Conservation (phyloP, 1,140 invertebrate species). For the Archegozetes longisetosus region DNA sequence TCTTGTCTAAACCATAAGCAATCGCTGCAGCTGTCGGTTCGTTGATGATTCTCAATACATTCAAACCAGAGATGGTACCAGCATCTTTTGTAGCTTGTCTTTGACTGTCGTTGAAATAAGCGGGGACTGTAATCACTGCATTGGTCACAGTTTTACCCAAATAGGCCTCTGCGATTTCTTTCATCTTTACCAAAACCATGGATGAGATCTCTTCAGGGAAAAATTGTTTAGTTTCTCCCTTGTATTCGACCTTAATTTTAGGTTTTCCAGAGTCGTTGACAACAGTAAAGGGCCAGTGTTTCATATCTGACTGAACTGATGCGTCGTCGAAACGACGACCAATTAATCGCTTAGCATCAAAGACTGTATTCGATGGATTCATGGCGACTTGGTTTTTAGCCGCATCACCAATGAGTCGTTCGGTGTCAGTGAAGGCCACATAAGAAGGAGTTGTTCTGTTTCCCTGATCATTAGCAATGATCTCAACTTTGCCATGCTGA, state of each 20-base stretch:
- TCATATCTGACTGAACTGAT: slow-evolving; percentile 81
- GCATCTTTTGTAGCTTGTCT: slow-evolving; percentile 56
- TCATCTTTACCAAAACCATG: slow-evolving; percentile 63
- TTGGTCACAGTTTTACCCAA: slow-evolving; percentile 69
- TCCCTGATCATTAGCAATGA: slow-evolving; percentile 93
- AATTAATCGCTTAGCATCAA: slow-evolving; percentile 56
- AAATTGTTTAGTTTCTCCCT: slow-evolving; percentile 39
- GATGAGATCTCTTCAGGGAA: slow-evolving; percentile 40
- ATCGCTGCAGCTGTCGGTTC: slow-evolving; percentile 64
- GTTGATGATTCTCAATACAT: slow-evolving; percentile 53
- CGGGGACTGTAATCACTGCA: slow-evolving; percentile 79
- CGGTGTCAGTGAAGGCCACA: slow-evolving; percentile 91
- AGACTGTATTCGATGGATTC: slow-evolving; percentile 35
- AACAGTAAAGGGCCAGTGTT: slow-evolving; percentile 90
- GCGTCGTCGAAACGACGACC: slow-evolving; percentile 80
- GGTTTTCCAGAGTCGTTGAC: slow-evolving; percentile 66
- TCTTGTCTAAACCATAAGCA: slow-evolving; percentile 68
- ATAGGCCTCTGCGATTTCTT: slow-evolving; percentile 82
- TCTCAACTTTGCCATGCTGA: slow-evolving; percentile 74
- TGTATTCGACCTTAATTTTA: slow-evolving; percentile 46
- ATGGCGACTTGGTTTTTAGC: slow-evolving; percentile 66
- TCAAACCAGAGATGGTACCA: slow-evolving; percentile 42
- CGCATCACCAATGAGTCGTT: slow-evolving; percentile 90
- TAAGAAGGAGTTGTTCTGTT: slow-evolving; percentile 93
- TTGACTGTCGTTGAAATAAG: slow-evolving; percentile 57